Evolutionary conservation across 1,140 invertebrate species (phyloP).

Genomic region (Caenorhabditis tropicalis): DNA sequence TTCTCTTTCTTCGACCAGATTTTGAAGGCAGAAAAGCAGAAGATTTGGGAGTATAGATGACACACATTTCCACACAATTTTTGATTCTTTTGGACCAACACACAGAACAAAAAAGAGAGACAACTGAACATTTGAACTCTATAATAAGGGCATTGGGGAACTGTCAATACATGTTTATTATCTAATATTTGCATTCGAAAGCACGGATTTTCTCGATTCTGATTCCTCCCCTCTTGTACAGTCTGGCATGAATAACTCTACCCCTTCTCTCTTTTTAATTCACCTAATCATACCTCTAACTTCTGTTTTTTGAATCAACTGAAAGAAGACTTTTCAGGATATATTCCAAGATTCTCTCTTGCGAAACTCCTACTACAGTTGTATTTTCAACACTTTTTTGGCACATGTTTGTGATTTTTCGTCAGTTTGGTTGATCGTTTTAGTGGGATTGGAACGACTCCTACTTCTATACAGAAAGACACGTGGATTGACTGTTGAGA

Average conservation of each 20-base stretch:
- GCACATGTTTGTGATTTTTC: constrained; percentile 68
- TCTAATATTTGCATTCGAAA: background rate
- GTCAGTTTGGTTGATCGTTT: constrained; percentile 66
- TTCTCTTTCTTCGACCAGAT: background rate
- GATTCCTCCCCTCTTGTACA: background rate
- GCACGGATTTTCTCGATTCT: background rate
- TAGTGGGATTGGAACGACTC: constrained; percentile 65
- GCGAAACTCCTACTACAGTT: constrained; percentile 63
- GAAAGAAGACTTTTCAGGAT: constrained; percentile 53
- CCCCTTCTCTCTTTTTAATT: background rate
- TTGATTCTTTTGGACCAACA: background rate
- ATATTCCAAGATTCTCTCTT: constrained; percentile 62
- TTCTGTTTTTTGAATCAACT: background rate
- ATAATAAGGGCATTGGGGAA: background rate
- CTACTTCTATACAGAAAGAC: constrained; percentile 59
- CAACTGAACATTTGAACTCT: too few species aligned
- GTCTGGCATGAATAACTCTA: constrained; percentile 27
- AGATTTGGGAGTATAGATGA: background rate
- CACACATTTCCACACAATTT: background rate
- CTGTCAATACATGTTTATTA: background rate
- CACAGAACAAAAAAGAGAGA: too few species aligned
- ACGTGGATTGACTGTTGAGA: constrained; percentile 49
- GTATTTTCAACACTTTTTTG: constrained; percentile 59
- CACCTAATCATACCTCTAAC: background rate
- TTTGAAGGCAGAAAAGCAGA: background rate